Evolutionary conservation across 35 echinoderm and acorn worm genomes (phyloP), one percentile per base, ranked within the genome.

Genomic region (Holothuria glaberrima): DNA sequence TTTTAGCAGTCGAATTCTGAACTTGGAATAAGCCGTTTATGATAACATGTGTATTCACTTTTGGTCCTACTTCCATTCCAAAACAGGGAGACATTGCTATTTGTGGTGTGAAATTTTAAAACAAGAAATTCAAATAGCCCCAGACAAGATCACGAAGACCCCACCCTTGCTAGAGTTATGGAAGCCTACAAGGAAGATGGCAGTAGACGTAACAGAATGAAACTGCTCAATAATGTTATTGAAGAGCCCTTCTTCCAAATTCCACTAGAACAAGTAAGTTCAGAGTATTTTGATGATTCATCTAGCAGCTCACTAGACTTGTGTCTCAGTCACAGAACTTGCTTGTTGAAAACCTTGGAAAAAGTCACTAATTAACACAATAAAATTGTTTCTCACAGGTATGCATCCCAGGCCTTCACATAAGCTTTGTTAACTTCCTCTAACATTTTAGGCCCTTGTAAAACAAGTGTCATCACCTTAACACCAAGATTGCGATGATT

Each of bases 371-470:
- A n/a, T n/a, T n/a, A n/a, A n/a, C 3, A 54, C 16, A 54, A 41
- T 4, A 30, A 69, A 69, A 69, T 27, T 69, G 66, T 69, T 69
- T 69, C 66, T 69, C 66, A 48, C 74, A 46, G 74, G 74, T 78
- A 44, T 78, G 74, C 74, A 78, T 78, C 20, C 74, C 12, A 38
- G 74, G 74, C n/a, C 74, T 78, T 36, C 35, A 78, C 74, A 48
- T 78, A 36, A 78, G 31, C 45, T 32, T 78, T 78, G 74, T 32
- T 0, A 0, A 30, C 74, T 78, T 78, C n/a, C 35, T 78, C 4
- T 45, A 78, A 25, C 45, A 78, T 25, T 78, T 78, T 48, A 41
- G 44, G 33, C 44, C 35, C 66, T 69, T 69, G 25, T 20, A 29
- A 69, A 69, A 16, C 17, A 69, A 69, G 25, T 69, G 22, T 22